Evolutionary conservation across 2,113 vertebrate species (phyloP).

Genomic region (Hyaena hyaena): DNA sequence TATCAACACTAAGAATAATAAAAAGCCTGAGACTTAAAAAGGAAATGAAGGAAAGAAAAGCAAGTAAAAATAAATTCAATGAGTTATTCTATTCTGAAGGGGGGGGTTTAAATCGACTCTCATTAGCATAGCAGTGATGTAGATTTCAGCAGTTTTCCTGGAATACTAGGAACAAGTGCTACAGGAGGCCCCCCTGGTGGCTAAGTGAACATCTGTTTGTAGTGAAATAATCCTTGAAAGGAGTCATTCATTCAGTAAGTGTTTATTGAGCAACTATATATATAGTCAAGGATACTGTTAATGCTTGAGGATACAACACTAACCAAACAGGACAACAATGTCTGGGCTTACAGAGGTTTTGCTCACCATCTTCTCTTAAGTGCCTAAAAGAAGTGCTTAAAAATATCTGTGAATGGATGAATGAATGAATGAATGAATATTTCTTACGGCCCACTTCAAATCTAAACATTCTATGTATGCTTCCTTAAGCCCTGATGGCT

Average conservation of each 20-base stretch:
- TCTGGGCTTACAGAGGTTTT: neutral
- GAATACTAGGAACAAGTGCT: neutral
- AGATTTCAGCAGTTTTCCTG: neutral
- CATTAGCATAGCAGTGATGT: neutral
- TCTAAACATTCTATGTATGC: neutral
- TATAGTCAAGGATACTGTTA: neutral
- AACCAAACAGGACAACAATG: neutral
- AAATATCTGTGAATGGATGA: slow-evolving; percentile 17
- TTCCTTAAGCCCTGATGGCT: neutral
- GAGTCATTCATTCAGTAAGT: neutral
- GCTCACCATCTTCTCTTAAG: slow-evolving; percentile 21
- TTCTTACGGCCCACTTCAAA: neutral
- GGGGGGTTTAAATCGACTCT: neutral
- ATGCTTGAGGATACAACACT: neutral
- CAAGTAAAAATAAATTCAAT: neutral
- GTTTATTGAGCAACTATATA: slow-evolving; percentile 34
- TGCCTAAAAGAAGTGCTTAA: neutral
- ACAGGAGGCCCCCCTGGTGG: slow-evolving; percentile 49
- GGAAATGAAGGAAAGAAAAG: slow-evolving; percentile 42
- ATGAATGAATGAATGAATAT: neutral
- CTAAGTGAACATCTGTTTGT: neutral
- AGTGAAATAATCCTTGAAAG: slow-evolving; percentile 41
- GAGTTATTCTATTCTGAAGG: neutral
- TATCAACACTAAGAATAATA: slow-evolving; percentile 35
- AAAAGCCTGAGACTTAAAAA: slow-evolving; percentile 39